Percentiles rank a stretch among this genome's conserved stretches.
phyloP scores from a whole-genome alignment of 1,140 invertebrate species.

The Sycophila sp. region DNA sequence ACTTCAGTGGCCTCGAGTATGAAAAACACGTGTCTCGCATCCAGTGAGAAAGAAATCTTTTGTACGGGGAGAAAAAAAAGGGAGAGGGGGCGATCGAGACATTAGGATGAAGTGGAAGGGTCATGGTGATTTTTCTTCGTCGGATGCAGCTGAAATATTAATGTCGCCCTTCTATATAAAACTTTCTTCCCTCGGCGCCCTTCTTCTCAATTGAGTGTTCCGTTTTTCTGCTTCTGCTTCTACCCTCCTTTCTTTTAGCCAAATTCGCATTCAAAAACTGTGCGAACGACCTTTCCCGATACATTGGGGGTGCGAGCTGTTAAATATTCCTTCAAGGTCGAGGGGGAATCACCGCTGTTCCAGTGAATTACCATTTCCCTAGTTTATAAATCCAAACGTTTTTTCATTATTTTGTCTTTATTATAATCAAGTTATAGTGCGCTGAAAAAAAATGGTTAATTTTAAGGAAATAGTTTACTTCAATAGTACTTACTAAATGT shows the following conservation, averaged over 20 bases:
- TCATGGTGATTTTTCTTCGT: not conserved
- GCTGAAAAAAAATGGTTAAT: too few species aligned
- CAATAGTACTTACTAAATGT: too few species aligned
- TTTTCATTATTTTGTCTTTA: too few species aligned
- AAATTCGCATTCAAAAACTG: not conserved
- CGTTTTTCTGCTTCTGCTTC: not conserved
- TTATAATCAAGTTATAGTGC: too few species aligned
- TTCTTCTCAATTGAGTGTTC: not conserved
- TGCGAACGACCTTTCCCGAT: conserved; percentile 1
- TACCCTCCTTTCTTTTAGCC: not conserved
- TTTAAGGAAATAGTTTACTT: too few species aligned
- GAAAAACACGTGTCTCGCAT: not conserved
- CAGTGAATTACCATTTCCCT: too few species aligned
- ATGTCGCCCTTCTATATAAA: not conserved
- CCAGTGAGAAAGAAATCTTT: too few species aligned
- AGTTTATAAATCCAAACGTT: too few species aligned
- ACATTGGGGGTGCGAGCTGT: not conserved
- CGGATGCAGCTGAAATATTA: conserved; percentile 19
- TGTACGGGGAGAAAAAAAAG: not conserved
- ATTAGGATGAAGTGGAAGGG: too few species aligned
- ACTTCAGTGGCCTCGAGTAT: too few species aligned
- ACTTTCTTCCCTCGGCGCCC: not conserved
- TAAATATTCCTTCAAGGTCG: not conserved
- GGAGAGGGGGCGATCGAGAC: not conserved
- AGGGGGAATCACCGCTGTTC: not conserved